These are phyloP conservation scores for Clarias platycephalus DNA, from an alignment of 2,797 vertebrate genomes.

Conservation along the genomic window DNA sequence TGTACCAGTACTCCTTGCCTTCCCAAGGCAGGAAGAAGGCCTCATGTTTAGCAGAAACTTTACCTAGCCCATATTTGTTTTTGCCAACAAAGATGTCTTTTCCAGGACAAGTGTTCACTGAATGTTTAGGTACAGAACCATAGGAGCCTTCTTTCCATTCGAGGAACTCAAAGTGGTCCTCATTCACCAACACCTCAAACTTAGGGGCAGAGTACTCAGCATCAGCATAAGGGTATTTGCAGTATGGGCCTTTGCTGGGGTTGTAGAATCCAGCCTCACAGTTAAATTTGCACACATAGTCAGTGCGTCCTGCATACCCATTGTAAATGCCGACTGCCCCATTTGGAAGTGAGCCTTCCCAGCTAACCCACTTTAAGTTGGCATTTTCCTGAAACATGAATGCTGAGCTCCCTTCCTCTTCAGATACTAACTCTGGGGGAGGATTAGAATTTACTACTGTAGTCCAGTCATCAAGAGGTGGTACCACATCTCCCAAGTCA, in stretches of 20 bases:
- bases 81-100: conserved; percentile 72
- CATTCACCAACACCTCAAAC: conserved; percentile 75
- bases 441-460: conserved; percentile 46
- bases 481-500: conserved; percentile 59
- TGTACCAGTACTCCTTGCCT: conserved; percentile 78
- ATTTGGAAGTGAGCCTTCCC: conserved; percentile 65
- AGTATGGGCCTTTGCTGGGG: conserved; percentile 69
- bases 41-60: conserved; percentile 68
- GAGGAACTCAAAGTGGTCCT: conserved; percentile 75
- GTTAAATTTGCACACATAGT: conserved; percentile 72
- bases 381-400: conserved; percentile 67
- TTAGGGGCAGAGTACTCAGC: conserved; percentile 63
- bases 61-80: conserved; percentile 78
- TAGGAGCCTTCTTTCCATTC: conserved; percentile 70
- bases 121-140: conserved; percentile 64
- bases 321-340: conserved; percentile 71
- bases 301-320: conserved; percentile 65
- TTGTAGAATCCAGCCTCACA: conserved; percentile 75
- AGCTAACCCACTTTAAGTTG: conserved; percentile 72
- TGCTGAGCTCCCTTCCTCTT: conserved; percentile 44
- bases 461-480: conserved; percentile 44
- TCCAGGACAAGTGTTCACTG: conserved; percentile 67
- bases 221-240: conserved; percentile 72
- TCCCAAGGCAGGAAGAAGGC: conserved; percentile 77
- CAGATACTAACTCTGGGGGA: conserved; percentile 56